These are phyloP conservation scores for Hypomecis atomaria DNA, from an alignment of 2,888 invertebrate species.

Conservation along the genomic window DNA sequence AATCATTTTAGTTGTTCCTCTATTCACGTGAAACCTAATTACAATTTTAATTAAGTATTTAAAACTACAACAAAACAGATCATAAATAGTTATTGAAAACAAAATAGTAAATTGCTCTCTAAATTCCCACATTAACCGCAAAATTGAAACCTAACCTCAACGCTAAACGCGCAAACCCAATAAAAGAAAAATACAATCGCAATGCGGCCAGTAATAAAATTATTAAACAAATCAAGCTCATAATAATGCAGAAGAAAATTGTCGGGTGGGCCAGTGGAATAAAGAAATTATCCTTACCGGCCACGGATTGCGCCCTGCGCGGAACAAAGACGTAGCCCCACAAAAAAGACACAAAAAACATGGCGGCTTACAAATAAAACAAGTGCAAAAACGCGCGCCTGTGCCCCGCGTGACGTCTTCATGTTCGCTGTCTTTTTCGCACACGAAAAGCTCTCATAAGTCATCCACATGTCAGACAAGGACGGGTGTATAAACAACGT, in stretches of 20 bases:
- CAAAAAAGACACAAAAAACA: conserved; percentile 66
- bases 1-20: too few relatives aligned
- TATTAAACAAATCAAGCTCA: conserved; percentile 84
- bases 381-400: conserved; percentile 83
- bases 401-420: conserved; percentile 82
- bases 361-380: conserved; percentile 73
- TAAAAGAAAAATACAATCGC: conserved; percentile 65
- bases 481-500: conserved; percentile 62
- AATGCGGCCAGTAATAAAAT: conserved; percentile 80
- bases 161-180: conserved; percentile 59
- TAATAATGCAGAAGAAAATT: conserved; percentile 83
- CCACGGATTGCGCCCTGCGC: conserved; percentile 71
- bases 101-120: background rate
- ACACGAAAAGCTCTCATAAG: conserved; percentile 54
- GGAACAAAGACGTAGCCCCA: conserved; percentile 82
- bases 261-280: conserved; percentile 78
- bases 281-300: conserved; percentile 83
- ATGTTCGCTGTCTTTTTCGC: conserved; percentile 75
- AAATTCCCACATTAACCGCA: conserved; percentile 45
- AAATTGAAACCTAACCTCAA: conserved; percentile 45
- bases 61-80: background rate
- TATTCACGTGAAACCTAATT: too few relatives aligned
- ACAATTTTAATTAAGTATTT: too few relatives aligned
- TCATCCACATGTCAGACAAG: conserved; percentile 55
- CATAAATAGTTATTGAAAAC: too few relatives aligned